Evolutionary conservation across 2,888 invertebrate genomes (phyloP), one percentile per base, ranked within the genome.

Genomic region (Polydrusus cervinus): DNA sequence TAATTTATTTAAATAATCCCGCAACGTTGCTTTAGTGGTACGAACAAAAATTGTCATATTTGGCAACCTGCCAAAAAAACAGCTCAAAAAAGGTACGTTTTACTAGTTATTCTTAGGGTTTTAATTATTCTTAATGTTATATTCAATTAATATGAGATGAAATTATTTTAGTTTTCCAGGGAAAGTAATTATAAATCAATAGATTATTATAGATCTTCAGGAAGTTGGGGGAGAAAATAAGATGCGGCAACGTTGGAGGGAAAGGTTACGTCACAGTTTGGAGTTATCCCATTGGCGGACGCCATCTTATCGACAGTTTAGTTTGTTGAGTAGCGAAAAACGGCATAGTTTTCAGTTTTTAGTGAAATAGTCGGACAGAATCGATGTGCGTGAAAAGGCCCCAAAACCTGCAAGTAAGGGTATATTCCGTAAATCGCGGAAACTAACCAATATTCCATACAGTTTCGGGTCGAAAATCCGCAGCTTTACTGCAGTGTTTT

Each of bases 301-400:
- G 85, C 85, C 85, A 85, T 85, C 83, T 85, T 85, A 84, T 84
- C 82, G 84, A 84, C 83, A 84, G 84, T 84, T 78, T 51, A 76
- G 74, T 73, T 40, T 69, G 78, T 71, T 60, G 74, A 76, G 69
- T 71, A 68, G 71, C 25, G 62, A 75, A 75, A 70, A 72, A 75
- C 74, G 71, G 72, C 53, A 71, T 75, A 75, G 71, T 78, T 78
- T 77, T 73, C 43, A 75, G 75, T 72, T 78, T 78, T 69, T 72
- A 72, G 75, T 69, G 71, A 57, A 40, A 76, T 25, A 72, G 43
- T 70, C n/a, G 61, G 57, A 49, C 49, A 40, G 70, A 76, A 71
- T 78, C 66, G 64, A 78, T 78, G 78, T 76, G 71, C 69, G 70
- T 74, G 47, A 57, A 74, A 67, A 74, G 70, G 74, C 66, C 66